These are phyloP conservation scores for Clavelina lepadiformis DNA, from an alignment of 23 tunicate species.

Conservation along the genomic window DNA sequence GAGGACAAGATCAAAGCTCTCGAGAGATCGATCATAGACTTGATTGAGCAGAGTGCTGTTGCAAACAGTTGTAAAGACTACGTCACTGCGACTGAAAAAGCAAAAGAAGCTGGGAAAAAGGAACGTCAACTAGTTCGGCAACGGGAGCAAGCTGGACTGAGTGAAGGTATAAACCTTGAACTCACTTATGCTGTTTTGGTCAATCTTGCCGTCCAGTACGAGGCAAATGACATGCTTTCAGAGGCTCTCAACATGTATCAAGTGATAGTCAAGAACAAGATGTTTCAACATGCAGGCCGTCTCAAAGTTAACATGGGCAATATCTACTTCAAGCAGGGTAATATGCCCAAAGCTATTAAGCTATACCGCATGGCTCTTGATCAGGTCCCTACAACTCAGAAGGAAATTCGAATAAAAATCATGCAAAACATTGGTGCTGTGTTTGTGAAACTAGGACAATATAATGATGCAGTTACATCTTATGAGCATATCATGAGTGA, in stretches of 20 bases:
- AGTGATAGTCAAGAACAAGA: slow-evolving; percentile 95
- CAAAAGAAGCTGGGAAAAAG: slow-evolving; percentile 90
- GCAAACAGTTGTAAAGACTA: slow-evolving; percentile 65
- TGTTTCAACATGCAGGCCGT: slow-evolving; percentile 93
- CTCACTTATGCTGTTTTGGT: slow-evolving; percentile 84
- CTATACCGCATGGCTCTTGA: slow-evolving; percentile 95
- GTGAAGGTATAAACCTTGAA: slow-evolving; percentile 87
- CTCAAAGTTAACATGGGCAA: slow-evolving; percentile 97
- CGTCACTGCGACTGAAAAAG: slow-evolving; percentile 70
- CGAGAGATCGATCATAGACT: slow-evolving; percentile 52
- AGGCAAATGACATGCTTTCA: slow-evolving; percentile 90
- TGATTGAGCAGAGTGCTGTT: slow-evolving; percentile 77
- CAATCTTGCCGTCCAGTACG: slow-evolving; percentile 93
- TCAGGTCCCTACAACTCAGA: slow-evolving; percentile 88
- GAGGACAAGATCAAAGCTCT: slow-evolving; percentile 86
- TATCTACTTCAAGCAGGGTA: slow-evolving; percentile 79
- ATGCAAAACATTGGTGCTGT: slow-evolving; percentile 94
- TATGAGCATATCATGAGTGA: slow-evolving; percentile 99
- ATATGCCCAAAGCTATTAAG: slow-evolving; percentile 76
- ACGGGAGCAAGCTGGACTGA: slow-evolving; percentile 86
- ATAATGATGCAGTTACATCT: slow-evolving; percentile 89
- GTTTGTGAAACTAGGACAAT: slow-evolving; percentile 92
- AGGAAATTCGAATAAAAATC: slow-evolving; percentile 76
- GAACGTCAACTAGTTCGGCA: slow-evolving; percentile 79
- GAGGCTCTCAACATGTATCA: slow-evolving; percentile 90